Base-by-base conservation (phyloP, 2,888 invertebrate species). In the Rhabditoides inermis region DNA sequence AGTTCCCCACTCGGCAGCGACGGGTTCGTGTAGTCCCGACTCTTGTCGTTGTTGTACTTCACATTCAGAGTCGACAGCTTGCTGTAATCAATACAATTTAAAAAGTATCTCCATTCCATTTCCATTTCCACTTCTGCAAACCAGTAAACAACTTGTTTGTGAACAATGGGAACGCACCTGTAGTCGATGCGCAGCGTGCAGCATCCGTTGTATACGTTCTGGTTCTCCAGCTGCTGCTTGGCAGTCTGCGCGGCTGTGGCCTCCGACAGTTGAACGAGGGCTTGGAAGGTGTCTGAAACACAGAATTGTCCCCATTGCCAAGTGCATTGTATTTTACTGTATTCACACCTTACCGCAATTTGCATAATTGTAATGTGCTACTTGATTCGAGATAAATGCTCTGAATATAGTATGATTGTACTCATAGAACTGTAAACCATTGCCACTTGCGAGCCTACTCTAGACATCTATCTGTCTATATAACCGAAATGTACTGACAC, bases 41-140 rank as follows among this genome's bases (percentile, higher is more conserved):
- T 92, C 82, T 99, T 98, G 83, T 99, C 98, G 82, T 98, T 99
- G 84, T 98, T 99, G 83, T 92, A 99, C 80, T 94, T 92, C 70
- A 98, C 95, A 81, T 95, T 95, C 75, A 98, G 84, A 73, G 89
- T 90, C 73, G 89, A 87, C 85, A 98, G 85, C 82, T 98, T 98
- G 73, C 92, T 65, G 55, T 65, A 67, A 51, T 67, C 67, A n/a
- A n/a, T n/a, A n/a, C n/a, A n/a, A n/a, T n/a, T n/a, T n/a, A n/a
- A n/a, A n/a, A n/a, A n/a, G n/a, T n/a, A n/a, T n/a, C n/a, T n/a
- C n/a, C n/a, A n/a, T n/a, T n/a, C n/a, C n/a, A n/a, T n/a, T n/a
- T n/a, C n/a, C n/a, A n/a, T n/a, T n/a, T n/a, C n/a, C n/a, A n/a
- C n/a, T n/a, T n/a, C n/a, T n/a, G n/a, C n/a, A n/a, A n/a, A n/a